These are phyloP conservation scores for Noctuana brunneofusca DNA, from an alignment of 2,888 invertebrate species.

Conservation along the genomic window DNA sequence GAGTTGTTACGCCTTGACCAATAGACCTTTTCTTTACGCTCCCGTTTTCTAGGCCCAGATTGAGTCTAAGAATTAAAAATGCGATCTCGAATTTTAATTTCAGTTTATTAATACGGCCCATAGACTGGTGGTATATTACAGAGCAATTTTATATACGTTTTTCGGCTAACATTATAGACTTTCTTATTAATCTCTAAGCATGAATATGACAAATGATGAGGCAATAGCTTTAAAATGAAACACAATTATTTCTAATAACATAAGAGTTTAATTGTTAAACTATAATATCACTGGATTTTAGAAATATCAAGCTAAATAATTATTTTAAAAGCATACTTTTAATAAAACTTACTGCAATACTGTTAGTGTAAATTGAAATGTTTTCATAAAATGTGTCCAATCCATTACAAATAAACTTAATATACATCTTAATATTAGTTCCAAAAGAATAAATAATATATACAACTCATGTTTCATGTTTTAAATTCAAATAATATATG, in stretches of 20 bases:
- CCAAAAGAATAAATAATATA: not conserved
- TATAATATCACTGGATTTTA: slow-evolving; percentile 63
- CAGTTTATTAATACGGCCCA: too few relatives aligned
- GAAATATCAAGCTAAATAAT: slow-evolving; percentile 33
- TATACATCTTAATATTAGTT: not conserved
- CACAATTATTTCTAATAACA: not conserved
- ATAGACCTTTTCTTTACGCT: too few relatives aligned
- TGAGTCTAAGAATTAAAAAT: too few relatives aligned
- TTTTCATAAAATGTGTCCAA: not conserved
- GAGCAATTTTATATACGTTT: too few relatives aligned
- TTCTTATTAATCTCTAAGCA: too few relatives aligned
- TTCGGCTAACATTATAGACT: too few relatives aligned
- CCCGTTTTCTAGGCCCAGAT: too few relatives aligned
- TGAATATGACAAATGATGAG: too few relatives aligned
- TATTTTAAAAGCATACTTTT: not conserved
- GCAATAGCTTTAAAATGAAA: not conserved
- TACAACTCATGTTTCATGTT: not conserved
- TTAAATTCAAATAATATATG: not conserved
- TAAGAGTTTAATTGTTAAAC: slow-evolving; percentile 30
- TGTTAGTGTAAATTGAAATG: not conserved
- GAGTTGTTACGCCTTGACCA: too few relatives aligned
- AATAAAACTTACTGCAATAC: not conserved
- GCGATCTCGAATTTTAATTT: too few relatives aligned
- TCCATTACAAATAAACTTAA: not conserved
- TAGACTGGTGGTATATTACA: too few relatives aligned